Conservation (phyloP, 2,888 invertebrate species). For the Limnephilus lunatus region DNA sequence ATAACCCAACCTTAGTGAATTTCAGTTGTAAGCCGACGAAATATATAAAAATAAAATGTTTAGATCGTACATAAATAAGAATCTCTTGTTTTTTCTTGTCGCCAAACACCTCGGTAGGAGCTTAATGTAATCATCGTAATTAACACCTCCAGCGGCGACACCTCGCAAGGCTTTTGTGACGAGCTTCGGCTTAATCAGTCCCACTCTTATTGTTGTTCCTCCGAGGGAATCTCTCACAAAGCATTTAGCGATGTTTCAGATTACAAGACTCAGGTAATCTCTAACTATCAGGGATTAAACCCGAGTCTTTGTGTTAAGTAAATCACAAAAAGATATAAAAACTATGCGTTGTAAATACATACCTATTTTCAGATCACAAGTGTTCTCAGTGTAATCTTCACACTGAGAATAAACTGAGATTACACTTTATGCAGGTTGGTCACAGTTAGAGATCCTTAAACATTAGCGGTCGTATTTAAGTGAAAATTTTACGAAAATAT, state of each 20-base stretch:
- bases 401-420: too few species aligned
- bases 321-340: background rate
- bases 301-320: background rate
- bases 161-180: background rate
- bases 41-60: too few species aligned
- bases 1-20: too few species aligned
- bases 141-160: background rate
- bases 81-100: background rate
- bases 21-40: too few species aligned
- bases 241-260: background rate
- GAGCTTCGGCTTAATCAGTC: background rate
- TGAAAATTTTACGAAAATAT: too few species aligned
- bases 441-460: too few species aligned
- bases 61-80: background rate
- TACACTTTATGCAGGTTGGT: too few species aligned
- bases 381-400: background rate
- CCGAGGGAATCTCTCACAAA: background rate
- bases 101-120: background rate
- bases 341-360: background rate
- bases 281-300: background rate
- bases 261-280: background rate
- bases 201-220: background rate
- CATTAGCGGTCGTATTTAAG: too few species aligned
- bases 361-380: background rate
- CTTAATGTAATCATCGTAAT: background rate